These are phyloP conservation scores for Atherinosoma microstoma DNA, from an alignment of 2,797 vertebrate genomes.

Conservation along the genomic window DNA sequence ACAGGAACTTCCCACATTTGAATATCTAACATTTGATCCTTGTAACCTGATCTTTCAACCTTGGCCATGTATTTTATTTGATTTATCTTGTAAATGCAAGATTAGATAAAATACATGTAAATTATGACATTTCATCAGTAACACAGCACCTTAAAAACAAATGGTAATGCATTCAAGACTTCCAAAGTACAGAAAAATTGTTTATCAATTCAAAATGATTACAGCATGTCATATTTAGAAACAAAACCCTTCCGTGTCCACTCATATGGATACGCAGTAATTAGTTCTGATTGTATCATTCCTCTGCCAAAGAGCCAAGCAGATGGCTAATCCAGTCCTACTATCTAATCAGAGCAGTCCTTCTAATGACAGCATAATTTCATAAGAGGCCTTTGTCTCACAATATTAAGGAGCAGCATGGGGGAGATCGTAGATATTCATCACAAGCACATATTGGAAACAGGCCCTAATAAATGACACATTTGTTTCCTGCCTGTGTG, in stretches of 20 bases:
- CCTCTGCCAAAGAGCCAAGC: conserved; percentile 62
- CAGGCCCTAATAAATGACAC: conserved; percentile 77
- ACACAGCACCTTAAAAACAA: background rate
- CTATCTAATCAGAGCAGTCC: conserved; percentile 74
- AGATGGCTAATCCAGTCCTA: conserved; percentile 81
- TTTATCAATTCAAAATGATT: conserved; percentile 41
- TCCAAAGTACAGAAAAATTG: conserved; percentile 25
- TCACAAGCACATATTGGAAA: conserved; percentile 72
- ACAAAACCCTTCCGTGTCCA: conserved; percentile 51
- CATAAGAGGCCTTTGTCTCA: conserved; percentile 76
- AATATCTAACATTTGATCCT: conserved; percentile 7
- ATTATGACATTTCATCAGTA: background rate
- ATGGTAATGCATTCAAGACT: conserved; percentile 17
- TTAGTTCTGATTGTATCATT: conserved; percentile 66
- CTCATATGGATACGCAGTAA: conserved; percentile 54
- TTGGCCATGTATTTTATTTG: background rate
- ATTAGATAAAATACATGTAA: background rate
- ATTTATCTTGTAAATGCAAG: background rate
- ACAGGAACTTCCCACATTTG: background rate
- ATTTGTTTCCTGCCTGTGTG: conserved; percentile 75
- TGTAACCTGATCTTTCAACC: background rate
- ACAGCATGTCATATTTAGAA: conserved; percentile 51
- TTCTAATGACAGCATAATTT: conserved; percentile 76
- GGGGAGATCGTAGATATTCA: conserved; percentile 64
- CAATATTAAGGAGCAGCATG: conserved; percentile 68